Evolutionary conservation across 2,113 vertebrate genomes (phyloP), one percentile per base, ranked within the genome.

Genomic region (Crypturellus undulatus): DNA sequence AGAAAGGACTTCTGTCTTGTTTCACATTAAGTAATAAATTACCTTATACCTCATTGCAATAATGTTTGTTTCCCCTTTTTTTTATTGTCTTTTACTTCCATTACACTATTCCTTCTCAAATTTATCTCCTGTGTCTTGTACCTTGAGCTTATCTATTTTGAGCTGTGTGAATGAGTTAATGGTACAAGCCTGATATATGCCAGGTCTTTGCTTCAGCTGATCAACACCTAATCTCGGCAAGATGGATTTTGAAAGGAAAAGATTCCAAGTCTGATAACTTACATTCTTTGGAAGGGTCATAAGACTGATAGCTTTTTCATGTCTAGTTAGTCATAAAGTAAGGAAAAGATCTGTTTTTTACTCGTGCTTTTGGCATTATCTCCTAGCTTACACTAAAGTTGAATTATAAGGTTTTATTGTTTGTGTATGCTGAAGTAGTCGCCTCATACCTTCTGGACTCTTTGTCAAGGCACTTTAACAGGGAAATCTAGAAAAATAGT

Each of bases 271-370:
- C 14, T 38, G 32, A 11, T 80, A 47, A 56, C 54, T 77, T 78
- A 18, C 2, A 3, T 3, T 54, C 7, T 43, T 85, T 60, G 26
- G 0, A 1, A 64, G 10, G 17, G 73, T 56, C 16, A 10, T 84
- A 30, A 10, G 9, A 18, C 22, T 62, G 28, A 47, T 84, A 89
- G 36, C 18, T 64, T 7, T 72, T 79, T 89, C 9, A 14, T 92
- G 4, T 73, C 51, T 71, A 17, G 32, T 68, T 60, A 38, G 4
- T 54, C 2, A 22, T 75, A 73, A 15, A 13, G 2, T 77, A 14
- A 16, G 3, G 17, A 14, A 20, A 67, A 51, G 4, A 38, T 87
- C 38, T 56, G 11, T 30, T 8, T 42, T 63, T 75, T 71, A 19
- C 13, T 70, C 32, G 6, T 2, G 2, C 43, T 51, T 10, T 54